Conservation (phyloP, 2,888 invertebrate genomes). For the Temnothorax unifasciatus region DNA sequence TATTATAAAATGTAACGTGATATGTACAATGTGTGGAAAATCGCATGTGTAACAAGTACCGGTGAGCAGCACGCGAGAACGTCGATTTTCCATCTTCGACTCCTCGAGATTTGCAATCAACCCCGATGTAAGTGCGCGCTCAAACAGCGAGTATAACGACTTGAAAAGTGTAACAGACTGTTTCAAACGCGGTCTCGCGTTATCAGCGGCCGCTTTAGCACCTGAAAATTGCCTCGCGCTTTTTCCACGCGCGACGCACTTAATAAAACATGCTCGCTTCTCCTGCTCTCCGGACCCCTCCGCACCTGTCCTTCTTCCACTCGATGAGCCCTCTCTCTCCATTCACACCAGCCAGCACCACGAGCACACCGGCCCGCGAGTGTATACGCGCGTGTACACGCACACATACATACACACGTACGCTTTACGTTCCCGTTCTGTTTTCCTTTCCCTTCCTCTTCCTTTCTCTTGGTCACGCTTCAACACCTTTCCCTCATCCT, state of each 20-base stretch:
- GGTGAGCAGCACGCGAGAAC: conserved; percentile 9
- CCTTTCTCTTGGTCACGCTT: conserved; percentile 77
- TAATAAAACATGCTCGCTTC: conserved; percentile 84
- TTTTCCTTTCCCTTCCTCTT: conserved; percentile 76
- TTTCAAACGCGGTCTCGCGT: conserved; percentile 79
- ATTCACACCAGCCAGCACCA: conserved; percentile 54
- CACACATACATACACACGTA: conserved; percentile 48
- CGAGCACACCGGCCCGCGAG: conserved; percentile 35
- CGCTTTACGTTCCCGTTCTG: conserved; percentile 60
- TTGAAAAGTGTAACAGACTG: conserved; percentile 78
- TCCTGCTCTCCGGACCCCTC: conserved; percentile 71
- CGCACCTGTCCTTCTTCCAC: conserved; percentile 63
- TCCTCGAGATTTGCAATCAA: conserved; percentile 33
- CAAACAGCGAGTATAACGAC: conserved; percentile 68
- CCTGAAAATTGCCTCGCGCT: conserved; percentile 84
- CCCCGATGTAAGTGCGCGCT: conserved; percentile 40
- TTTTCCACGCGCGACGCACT: conserved; percentile 84
- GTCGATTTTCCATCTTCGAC: conserved; percentile 45
- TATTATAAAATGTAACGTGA: conserved; percentile 39
- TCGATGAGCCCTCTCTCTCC: conserved; percentile 60
- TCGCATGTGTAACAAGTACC: conserved; percentile 51
- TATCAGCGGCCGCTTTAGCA: conserved; percentile 83
- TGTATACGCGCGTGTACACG: conserved; percentile 24
- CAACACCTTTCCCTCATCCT: conserved; percentile 76
- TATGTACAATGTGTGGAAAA: conserved; percentile 8